Evolutionary conservation across 1,140 invertebrate genomes (phyloP).

Genomic region (Drosophila parabipectinata): DNA sequence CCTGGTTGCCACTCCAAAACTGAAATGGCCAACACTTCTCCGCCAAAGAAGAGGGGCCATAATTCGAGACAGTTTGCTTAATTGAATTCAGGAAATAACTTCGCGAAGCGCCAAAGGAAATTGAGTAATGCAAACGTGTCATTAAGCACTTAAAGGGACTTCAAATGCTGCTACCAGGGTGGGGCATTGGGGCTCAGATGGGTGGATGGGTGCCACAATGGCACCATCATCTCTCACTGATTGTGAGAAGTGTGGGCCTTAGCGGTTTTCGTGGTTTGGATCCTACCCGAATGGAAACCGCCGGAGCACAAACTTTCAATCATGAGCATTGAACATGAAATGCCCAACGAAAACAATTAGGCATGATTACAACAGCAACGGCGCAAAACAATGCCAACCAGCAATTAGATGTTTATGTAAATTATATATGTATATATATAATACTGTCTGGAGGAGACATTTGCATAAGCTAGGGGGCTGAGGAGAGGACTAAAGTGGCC

Average conservation of each 20-base stretch:
- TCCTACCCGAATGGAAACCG: conserved; percentile 50
- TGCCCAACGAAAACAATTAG: conserved; percentile 78
- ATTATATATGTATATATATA: conserved; percentile 46
- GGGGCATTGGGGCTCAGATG: neutral
- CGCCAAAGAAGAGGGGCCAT: conserved; percentile 2
- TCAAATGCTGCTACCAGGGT: conserved; percentile 20
- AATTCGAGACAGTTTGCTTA: conserved; percentile 67
- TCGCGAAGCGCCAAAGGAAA: conserved; percentile 39
- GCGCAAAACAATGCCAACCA: conserved; percentile 57
- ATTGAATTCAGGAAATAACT: conserved; percentile 75
- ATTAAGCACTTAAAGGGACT: conserved; percentile 77
- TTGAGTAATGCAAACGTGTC: conserved; percentile 76
- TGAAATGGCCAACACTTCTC: no score
- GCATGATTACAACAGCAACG: conserved; percentile 65
- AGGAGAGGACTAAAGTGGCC: neutral
- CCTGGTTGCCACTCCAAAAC: neutral
- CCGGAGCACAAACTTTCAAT: conserved; percentile 78
- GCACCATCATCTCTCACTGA: conserved; percentile 1
- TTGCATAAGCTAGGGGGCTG: conserved; percentile 62
- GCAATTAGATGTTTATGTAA: conserved; percentile 81
- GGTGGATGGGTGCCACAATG: neutral
- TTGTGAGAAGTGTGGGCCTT: conserved; percentile 23
- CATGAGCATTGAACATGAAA: conserved; percentile 73
- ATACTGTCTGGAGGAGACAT: conserved; percentile 33
- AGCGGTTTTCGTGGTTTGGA: conserved; percentile 56